phyloP scores from a whole-genome alignment of 2,113 vertebrate species.

The Bettongia penicillata region DNA sequence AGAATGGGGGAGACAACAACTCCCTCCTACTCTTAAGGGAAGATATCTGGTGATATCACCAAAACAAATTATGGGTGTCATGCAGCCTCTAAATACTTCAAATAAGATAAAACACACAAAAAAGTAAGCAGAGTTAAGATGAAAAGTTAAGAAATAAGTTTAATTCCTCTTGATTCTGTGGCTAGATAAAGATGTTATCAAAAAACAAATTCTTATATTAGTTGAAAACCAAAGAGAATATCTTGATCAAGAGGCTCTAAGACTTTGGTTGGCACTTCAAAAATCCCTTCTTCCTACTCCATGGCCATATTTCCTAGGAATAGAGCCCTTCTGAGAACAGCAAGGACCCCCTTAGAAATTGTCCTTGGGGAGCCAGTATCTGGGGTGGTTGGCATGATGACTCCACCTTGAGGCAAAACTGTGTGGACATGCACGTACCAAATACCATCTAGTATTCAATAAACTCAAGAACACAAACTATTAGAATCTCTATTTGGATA shows the following conservation, averaged over 20 bases:
- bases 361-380: too few relatives aligned
- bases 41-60: background rate
- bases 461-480: too few relatives aligned
- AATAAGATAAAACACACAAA: background rate
- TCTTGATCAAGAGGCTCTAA: background rate
- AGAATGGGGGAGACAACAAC: background rate
- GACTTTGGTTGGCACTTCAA: background rate
- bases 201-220: background rate
- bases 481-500: too few relatives aligned
- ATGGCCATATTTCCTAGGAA: too few relatives aligned
- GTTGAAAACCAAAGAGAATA: background rate
- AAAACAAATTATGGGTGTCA: background rate
- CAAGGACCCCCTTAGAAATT: too few relatives aligned
- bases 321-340: too few relatives aligned
- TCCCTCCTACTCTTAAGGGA: background rate
- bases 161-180: background rate
- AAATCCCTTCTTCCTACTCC: background rate
- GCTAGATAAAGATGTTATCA: background rate
- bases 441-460: too few relatives aligned
- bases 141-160: background rate
- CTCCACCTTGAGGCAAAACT: too few relatives aligned
- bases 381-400: too few relatives aligned
- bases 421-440: too few relatives aligned
- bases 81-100: too few relatives aligned
- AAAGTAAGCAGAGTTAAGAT: background rate